A percentile compares a stretch with the other conserved stretches of the same genome.
Conservation (phyloP, 1,140 invertebrate genomes). For the Conus betulinus region DNA sequence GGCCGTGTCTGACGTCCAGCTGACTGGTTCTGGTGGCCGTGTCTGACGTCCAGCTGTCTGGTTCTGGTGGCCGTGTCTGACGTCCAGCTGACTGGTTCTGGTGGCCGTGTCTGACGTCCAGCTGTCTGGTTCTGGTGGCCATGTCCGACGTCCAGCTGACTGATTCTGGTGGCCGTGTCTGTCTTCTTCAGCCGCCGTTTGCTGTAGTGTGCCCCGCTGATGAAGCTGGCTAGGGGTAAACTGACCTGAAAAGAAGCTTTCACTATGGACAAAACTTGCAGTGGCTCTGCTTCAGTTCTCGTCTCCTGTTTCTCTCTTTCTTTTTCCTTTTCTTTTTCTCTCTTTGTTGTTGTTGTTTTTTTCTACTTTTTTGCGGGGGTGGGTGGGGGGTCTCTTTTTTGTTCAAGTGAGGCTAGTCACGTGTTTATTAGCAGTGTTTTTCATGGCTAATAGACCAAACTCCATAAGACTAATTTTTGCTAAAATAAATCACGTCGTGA, state of each 20-base stretch:
- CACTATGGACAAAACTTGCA: too few species aligned
- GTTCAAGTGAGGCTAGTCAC: too few species aligned
- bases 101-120: background rate
- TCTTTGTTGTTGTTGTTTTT: too few species aligned
- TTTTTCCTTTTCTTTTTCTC: too few species aligned
- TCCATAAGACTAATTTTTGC: too few species aligned
- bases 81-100: background rate
- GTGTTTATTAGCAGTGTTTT: too few species aligned
- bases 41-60: background rate
- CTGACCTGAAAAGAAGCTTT: background rate
- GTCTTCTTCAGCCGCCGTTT: background rate
- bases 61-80: background rate
- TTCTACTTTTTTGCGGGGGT: too few species aligned
- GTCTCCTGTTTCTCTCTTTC: too few species aligned
- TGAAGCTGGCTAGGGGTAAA: background rate
- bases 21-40: background rate
- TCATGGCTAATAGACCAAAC: too few species aligned
- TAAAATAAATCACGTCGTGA: too few species aligned
- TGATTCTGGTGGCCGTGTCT: background rate
- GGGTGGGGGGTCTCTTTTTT: too few species aligned
- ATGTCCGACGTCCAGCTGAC: background rate
- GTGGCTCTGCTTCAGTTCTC: too few species aligned
- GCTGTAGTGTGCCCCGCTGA: background rate
- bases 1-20: background rate
- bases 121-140: background rate